Percentiles rank a stretch among this genome's conserved stretches.
Conservation (phyloP, 2,888 invertebrate species). For the Chrysolina haemoptera region DNA sequence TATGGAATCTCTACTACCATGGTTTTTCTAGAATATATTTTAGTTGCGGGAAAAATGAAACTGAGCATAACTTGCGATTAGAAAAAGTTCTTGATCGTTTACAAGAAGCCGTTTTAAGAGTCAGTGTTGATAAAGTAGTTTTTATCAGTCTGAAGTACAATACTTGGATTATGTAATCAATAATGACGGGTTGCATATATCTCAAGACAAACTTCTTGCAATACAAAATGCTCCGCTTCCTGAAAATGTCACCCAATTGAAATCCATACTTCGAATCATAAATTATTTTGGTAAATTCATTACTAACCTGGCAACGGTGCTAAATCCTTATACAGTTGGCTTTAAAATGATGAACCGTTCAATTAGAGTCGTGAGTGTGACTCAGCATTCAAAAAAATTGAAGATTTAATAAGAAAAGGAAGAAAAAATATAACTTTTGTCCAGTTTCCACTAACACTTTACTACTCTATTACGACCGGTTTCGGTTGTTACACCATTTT, state of each 20-base stretch:
- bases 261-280: slow-evolving; percentile 6
- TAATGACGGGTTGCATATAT: too few relatives aligned
- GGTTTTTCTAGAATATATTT: too few relatives aligned
- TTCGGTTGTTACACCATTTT: too few relatives aligned
- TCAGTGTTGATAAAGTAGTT: not conserved
- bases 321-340: not conserved
- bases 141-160: not conserved
- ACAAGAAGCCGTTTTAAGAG: slow-evolving; percentile 1
- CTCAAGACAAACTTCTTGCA: too few relatives aligned
- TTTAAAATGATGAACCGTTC: slow-evolving; percentile 9
- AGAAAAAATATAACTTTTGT: too few relatives aligned
- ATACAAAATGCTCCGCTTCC: not conserved
- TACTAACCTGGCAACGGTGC: not conserved
- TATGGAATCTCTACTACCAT: too few relatives aligned
- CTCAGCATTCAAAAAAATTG: slow-evolving; percentile 10
- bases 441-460: too few relatives aligned
- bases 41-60: too few relatives aligned
- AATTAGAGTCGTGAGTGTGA: slow-evolving; percentile 6
- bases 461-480: too few relatives aligned
- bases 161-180: too few relatives aligned
- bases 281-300: slow-evolving; percentile 19
- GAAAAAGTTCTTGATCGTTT: not conserved
- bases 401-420: slow-evolving; percentile 19
- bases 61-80: too few relatives aligned
- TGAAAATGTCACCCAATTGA: not conserved